phyloP scores from a whole-genome alignment of 2,888 invertebrate genomes.

The Clepsis dumicolana region DNA sequence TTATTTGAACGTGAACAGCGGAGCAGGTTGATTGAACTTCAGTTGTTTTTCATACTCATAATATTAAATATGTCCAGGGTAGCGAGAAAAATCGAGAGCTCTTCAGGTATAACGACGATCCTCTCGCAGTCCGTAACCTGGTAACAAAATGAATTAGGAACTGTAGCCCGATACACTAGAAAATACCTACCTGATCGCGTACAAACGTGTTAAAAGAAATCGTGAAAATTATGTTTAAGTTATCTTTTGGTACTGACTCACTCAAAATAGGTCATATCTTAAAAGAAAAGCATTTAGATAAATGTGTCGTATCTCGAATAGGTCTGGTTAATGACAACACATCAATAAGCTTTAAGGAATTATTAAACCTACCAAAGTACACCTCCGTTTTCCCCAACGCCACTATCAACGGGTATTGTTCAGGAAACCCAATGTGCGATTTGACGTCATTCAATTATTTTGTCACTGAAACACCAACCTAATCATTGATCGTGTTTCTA shows the following conservation, averaged over 20 bases:
- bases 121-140: constrained; percentile 51
- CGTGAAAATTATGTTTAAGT: too few species aligned
- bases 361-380: constrained; percentile 3
- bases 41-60: constrained; percentile 34
- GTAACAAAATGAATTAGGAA: constrained; percentile 45
- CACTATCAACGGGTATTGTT: constrained; percentile 26
- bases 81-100: constrained; percentile 58
- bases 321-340: constrained; percentile 49
- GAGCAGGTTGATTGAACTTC: constrained; percentile 15
- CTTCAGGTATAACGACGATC: constrained; percentile 61
- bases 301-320: constrained; percentile 65
- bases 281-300: constrained; percentile 62
- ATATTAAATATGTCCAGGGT: constrained; percentile 50
- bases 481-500: not conserved
- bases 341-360: not conserved
- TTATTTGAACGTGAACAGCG: not conserved
- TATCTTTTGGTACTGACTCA: too few species aligned
- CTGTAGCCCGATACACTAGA: constrained; percentile 5
- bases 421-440: constrained; percentile 27
- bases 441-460: constrained; percentile 25
- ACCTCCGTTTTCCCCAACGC: constrained; percentile 20
- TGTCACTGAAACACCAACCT: not conserved
- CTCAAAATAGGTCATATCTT: too few species aligned
- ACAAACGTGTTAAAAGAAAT: too few species aligned
- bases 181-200: not conserved